phyloP scores from a whole-genome alignment of 2,113 vertebrate species.

The Oreotragus oreotragus region DNA sequence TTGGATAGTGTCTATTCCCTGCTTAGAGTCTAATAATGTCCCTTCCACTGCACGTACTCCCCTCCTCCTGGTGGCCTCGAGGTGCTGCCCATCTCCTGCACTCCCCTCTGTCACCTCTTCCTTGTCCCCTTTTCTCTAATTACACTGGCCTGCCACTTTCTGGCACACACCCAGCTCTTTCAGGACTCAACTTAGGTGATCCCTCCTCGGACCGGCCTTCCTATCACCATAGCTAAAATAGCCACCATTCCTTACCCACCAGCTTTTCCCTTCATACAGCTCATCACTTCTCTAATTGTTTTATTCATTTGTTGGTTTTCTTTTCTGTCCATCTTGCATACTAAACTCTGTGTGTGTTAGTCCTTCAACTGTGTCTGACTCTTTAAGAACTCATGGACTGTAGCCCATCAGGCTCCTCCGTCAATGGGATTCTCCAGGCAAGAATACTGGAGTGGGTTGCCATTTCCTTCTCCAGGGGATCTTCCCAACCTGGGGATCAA shows the following conservation, averaged over 20 bases:
- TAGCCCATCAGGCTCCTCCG: not conserved
- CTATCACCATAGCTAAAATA: not conserved
- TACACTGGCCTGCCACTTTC: not conserved
- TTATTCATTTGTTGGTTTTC: not conserved
- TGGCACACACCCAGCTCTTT: not conserved
- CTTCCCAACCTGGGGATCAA: not conserved
- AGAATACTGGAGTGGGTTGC: too few species aligned
- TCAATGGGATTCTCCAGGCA: too few species aligned
- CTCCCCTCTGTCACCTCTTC: not conserved
- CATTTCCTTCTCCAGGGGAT: not conserved
- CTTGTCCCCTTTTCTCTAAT: not conserved
- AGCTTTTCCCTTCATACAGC: not conserved
- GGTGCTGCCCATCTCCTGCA: fast-evolving
- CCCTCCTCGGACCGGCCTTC: not conserved
- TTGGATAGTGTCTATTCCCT: not conserved
- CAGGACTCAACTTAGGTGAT: not conserved
- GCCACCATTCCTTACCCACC: not conserved
- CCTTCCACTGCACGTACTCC: not conserved
- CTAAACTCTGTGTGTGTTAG: not conserved
- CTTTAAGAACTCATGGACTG: not conserved
- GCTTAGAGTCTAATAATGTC: not conserved
- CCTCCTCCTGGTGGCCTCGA: not conserved
- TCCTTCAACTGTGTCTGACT: not conserved
- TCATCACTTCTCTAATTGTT: not conserved
- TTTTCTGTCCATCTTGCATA: not conserved